Conservation (phyloP, 2,888 invertebrate genomes). For the Drosophila quasianomalipes region DNA sequence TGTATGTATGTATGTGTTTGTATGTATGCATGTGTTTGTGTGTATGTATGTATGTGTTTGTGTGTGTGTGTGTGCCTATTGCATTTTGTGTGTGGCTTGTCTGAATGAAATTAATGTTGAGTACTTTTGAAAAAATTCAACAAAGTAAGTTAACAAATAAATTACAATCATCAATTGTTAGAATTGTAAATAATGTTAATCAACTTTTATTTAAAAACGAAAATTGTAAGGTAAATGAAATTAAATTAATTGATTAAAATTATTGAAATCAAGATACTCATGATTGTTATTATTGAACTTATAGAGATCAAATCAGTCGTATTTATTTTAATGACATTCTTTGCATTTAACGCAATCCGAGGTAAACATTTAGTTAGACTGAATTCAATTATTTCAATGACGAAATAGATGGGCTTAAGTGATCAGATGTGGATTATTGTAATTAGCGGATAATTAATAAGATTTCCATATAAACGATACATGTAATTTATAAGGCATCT, state of each 20-base stretch:
- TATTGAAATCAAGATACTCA: not conserved
- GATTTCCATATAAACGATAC: not conserved
- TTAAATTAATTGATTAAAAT: slow-evolving; percentile 1
- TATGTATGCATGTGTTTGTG: not conserved
- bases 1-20: slow-evolving; percentile 3
- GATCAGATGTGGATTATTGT: not conserved
- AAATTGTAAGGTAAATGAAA: slow-evolving; percentile 15
- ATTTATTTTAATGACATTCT: not conserved
- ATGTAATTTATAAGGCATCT: not conserved
- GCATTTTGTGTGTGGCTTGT: slow-evolving; percentile 1
- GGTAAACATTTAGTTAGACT: not conserved
- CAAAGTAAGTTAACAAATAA: slow-evolving; percentile 7
- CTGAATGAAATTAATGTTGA: slow-evolving; percentile 38
- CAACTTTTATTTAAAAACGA: slow-evolving; percentile 6
- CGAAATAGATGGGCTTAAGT: not conserved
- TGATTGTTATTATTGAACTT: not conserved
- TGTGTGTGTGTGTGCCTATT: not conserved
- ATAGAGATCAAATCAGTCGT: not conserved
- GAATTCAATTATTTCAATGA: not conserved
- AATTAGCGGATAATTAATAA: not conserved
- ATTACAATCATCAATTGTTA: not conserved
- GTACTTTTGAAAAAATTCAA: slow-evolving; percentile 20
- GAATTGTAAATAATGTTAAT: slow-evolving; percentile 7
- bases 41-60: slow-evolving; percentile 3
- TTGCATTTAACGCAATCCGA: not conserved